Base-by-base conservation (phyloP, 2,113 vertebrate genomes). In the Candoia aspera region DNA sequence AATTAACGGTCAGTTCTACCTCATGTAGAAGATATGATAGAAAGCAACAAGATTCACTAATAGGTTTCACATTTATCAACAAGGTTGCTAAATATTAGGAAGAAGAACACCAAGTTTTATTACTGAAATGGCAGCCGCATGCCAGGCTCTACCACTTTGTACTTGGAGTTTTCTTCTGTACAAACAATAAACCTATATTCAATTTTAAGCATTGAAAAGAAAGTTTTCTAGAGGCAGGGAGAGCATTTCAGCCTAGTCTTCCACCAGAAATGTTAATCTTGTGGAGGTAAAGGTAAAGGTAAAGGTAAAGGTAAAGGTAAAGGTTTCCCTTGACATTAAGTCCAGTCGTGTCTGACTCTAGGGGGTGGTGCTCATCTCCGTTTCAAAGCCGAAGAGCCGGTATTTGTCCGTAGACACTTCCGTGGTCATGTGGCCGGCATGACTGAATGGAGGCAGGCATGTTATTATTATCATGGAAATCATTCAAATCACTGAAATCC, bases 121-220 rank as follows among this genome's bases (percentile, higher is more conserved):
- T n/a, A 17, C 12, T n/a, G 26, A n/a, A 4, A 29, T n/a, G 13
- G 6, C 0, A 86, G 2, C 0, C 29, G 49, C 53, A 15, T n/a
- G 26, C 4, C 46, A 13, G 0, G 49, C 46, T 85, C 21, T 49
- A 84, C 6, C 21, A 23, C 89, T 94, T 93, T 54, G 90, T 53
- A 86, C 55, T 95, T 84, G 37, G 93, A 96, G 95, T 91, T 79
- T 12, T 92, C 54, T 53, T 94, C n/a, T 0, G 5, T 42, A 46
- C 15, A 90, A 92, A 93, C 68, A 0, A n/a, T 13, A 64, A 64
- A 62, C 3, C 60, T 62, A 64, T 64, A 26, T 64, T 12, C 26
- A 64, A 64, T 64, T 64, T 64, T 29, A 29, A 64, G 29, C 29
- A 64, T 8, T 33, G 13, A 6, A n/a, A 73, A 8, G 17, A 73